Percentiles rank a stretch among this genome's conserved stretches.
These are phyloP conservation scores for Phyllotis vaccarum DNA, from an alignment of 2,797 vertebrate genomes.

Conservation along the genomic window DNA sequence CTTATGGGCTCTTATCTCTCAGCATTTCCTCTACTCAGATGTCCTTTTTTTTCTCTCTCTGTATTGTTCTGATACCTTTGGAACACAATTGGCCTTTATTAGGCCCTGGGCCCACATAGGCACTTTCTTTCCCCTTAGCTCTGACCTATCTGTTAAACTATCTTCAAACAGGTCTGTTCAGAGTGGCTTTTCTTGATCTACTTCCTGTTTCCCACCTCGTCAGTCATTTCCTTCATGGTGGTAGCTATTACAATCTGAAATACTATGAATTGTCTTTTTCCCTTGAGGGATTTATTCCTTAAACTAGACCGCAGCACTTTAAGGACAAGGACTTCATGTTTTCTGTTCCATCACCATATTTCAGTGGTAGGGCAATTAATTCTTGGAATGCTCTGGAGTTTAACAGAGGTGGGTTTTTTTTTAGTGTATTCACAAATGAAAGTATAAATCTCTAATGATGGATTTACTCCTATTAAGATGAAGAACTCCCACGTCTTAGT, in stretches of 20 bases:
- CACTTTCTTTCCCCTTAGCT: neutral
- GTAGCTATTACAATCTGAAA: neutral
- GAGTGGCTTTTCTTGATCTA: neutral
- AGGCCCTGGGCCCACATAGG: neutral
- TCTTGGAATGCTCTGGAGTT: neutral
- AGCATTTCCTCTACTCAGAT: neutral
- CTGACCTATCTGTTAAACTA: too few species aligned
- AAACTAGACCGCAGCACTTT: neutral
- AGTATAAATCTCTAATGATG: neutral
- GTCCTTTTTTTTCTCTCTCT: neutral
- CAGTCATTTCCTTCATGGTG: neutral
- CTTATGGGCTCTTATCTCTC: neutral
- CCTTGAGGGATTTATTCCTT: neutral
- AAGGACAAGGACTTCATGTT: neutral
- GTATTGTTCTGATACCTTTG: neutral
- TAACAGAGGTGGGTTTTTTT: neutral
- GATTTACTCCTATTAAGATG: neutral
- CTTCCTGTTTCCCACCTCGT: neutral
- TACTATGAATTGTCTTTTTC: neutral
- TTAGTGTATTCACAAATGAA: constrained; percentile 3
- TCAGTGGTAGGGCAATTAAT: neutral
- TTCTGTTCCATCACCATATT: neutral
- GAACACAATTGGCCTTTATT: neutral
- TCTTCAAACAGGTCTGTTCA: neutral
- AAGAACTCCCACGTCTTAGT: too few species aligned